These are phyloP conservation scores for Alosa sapidissima DNA, from an alignment of 2,797 vertebrate species.

Conservation along the genomic window DNA sequence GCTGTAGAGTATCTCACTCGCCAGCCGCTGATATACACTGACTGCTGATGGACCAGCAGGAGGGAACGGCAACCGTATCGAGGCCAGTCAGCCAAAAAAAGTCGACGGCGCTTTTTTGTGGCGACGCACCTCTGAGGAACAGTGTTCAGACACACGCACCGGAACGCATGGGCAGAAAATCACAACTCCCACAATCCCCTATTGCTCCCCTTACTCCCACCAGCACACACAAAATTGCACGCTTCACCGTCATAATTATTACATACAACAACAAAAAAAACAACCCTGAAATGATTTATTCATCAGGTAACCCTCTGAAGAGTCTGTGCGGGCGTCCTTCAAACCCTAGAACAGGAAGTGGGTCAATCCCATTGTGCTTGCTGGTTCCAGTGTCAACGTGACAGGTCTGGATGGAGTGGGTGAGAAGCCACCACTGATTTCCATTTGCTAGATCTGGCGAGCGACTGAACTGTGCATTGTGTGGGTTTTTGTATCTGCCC, in stretches of 20 bases:
- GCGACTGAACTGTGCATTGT: not conserved
- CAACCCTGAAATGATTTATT: conserved; percentile 54
- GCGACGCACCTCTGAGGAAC: not conserved
- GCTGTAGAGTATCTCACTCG: not conserved
- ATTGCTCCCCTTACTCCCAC: not conserved
- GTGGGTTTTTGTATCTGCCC: conserved; percentile 54
- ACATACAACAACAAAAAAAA: conserved; percentile 32
- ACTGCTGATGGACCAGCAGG: not conserved
- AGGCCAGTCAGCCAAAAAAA: not conserved
- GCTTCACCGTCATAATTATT: conserved; percentile 47
- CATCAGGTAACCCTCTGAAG: conserved; percentile 37
- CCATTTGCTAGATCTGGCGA: not conserved
- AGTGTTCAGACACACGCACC: not conserved
- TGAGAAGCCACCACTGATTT: not conserved
- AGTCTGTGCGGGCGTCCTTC: conserved; percentile 41
- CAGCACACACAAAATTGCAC: conserved; percentile 7
- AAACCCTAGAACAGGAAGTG: conserved; percentile 60
- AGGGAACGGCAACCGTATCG: not conserved
- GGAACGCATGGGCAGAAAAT: not conserved
- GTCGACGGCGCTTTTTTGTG: not conserved
- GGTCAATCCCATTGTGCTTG: conserved; percentile 59
- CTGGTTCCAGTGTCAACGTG: conserved; percentile 2
- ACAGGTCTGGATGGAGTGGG: not conserved
- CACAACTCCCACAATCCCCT: not conserved
- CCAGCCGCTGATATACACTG: not conserved